Evolutionary conservation across 2,113 vertebrate species (phyloP), one percentile per base, ranked within the genome.

Genomic region (Chionomys nivalis): DNA sequence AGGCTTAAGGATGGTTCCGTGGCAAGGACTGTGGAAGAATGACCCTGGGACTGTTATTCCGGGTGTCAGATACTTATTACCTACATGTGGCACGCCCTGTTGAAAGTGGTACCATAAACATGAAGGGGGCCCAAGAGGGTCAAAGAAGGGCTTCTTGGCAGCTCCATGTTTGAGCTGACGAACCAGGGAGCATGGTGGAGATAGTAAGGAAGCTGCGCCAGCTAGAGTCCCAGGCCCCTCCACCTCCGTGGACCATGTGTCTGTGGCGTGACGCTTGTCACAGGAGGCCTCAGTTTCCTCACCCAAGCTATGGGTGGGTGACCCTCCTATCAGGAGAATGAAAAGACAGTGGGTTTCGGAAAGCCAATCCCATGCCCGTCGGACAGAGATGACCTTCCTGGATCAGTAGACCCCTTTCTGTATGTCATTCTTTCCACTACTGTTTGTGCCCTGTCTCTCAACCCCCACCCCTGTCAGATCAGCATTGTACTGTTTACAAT

Each of bases 11-110:
- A 42, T 52, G 76, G 39, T 87, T 89, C 93, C 77, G 31, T 82
- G 86, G 66, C 87, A 39, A 49, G 19, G 76, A 39, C 42, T 85
- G 8, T 68, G 26, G 42, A 85, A 90, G 88, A 39, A 44, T 31
- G 55, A 47, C 55, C 81, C 92, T 36, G 0, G 52, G 89, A 79
- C 49, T 94, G 55, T 86, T 75, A 47, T 87, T 58, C 63, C 26
- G 65, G 75, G 33, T 77, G 72, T 89, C 82, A 89, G 3, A 55
- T 79, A 72, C 33, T 96, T 93, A 81, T 96, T 93, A 81, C 85
- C 16, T 52, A 42, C 81, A 77, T 91, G 14, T 16, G 52, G 44
- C 17, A 12, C 7, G 52, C n/a, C 10, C 12, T 4, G 42, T 26
- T 87, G 81, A 70, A 93, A 95, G 90, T 85, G 26, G 65, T 6